Evolutionary conservation across 2,797 vertebrate species (phyloP).

Genomic region (Malurus splendens): DNA sequence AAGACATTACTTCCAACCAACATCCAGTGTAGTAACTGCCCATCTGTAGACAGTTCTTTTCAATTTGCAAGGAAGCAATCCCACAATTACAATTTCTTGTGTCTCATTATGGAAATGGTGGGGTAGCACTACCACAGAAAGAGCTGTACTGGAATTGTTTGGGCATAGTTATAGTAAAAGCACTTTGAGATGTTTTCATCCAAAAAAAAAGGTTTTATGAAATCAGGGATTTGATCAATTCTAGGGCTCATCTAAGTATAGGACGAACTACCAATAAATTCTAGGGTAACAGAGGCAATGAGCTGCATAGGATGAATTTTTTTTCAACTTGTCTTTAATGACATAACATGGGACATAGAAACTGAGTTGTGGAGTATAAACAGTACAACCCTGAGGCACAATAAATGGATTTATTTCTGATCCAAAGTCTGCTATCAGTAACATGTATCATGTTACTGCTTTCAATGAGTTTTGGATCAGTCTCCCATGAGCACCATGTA

Average conservation of each 20-base stretch:
- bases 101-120: background rate
- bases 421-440: background rate
- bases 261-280: background rate
- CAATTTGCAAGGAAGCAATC: background rate
- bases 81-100: background rate
- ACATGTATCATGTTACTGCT: background rate
- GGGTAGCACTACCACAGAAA: background rate
- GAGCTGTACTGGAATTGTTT: background rate
- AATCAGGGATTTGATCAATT: background rate
- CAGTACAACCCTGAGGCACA: background rate
- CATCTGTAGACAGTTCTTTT: background rate
- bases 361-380: background rate
- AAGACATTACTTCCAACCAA: background rate
- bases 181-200: background rate
- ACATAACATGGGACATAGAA: background rate
- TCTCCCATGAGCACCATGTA: background rate
- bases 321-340: background rate
- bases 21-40: background rate
- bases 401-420: background rate
- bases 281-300: background rate
- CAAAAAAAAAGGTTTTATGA: background rate
- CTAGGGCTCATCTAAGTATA: background rate
- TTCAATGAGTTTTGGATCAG: background rate
- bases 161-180: background rate
- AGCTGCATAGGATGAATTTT: background rate